These are phyloP conservation scores for Aphelocoma californica DNA, from an alignment of 2,797 vertebrate species.

Conservation along the genomic window DNA sequence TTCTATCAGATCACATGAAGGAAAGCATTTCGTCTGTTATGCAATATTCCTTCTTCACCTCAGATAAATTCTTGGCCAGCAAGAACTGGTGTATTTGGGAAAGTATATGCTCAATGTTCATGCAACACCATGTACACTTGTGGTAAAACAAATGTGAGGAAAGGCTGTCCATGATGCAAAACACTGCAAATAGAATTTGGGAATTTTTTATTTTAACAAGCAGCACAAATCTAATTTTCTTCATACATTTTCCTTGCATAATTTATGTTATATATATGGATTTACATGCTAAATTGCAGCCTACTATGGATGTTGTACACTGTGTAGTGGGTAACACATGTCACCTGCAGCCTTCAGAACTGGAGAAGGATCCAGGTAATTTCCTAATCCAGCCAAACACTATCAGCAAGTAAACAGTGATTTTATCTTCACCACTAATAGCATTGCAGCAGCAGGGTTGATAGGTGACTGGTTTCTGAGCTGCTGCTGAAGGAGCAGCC, in stretches of 20 bases:
- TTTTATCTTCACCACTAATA: not conserved
- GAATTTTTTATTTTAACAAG: not conserved
- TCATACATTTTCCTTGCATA: not conserved
- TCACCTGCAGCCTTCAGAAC: not conserved
- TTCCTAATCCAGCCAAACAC: not conserved
- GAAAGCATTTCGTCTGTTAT: not conserved
- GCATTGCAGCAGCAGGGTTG: not conserved
- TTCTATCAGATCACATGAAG: not conserved
- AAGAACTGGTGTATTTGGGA: not conserved
- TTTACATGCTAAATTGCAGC: not conserved
- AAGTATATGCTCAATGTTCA: accelerated
- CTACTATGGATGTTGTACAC: not conserved
- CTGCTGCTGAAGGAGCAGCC: not conserved
- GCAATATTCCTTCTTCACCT: not conserved
- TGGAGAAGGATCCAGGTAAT: not conserved
- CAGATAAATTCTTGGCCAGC: not conserved
- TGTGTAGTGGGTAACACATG: not conserved
- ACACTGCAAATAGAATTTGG: not conserved
- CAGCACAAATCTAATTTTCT: not conserved
- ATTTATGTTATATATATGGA: not conserved
- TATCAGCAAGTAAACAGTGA: not conserved
- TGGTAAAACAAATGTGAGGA: not conserved
- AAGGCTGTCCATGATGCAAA: not conserved
- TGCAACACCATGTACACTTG: not conserved
- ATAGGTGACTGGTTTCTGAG: not conserved